Evolutionary conservation across 64 coral and sea anemone species (phyloP), one percentile per base, ranked within the genome.

Genomic region (Montipora cactus): DNA sequence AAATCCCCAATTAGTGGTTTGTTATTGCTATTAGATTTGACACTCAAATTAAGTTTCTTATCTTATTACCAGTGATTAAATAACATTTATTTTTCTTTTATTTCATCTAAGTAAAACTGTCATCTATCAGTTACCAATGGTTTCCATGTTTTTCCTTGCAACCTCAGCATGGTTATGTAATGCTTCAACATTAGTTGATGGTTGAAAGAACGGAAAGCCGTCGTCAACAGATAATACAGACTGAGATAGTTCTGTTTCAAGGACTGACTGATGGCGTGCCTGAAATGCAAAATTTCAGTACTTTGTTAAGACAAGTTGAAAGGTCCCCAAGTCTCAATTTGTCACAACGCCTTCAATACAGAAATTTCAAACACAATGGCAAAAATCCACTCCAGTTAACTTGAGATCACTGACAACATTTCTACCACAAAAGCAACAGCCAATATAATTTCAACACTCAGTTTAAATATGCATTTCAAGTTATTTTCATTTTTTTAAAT

Each of bases 141-240:
- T 47, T 76, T 99, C 98, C 44, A 61, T 72, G 79, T 91, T 94
- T 28, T 91, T 96, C 79, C 78, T 88, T 19, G 92, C 95, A 25
- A 89, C 77, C 46, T 90, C 37, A 7, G 98, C 98, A 59, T 99
- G 95, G 47, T 92, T 78, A 59, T 99, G 98, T 46, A 99, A 87
- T 19, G 95, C 95, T 52, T 82, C 89, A 47, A 90, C 93, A 81
- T 90, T 89, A 18, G 76, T 49, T 8, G 80, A 74, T 3, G 98
- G 98, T 59, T 68, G 84, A 89, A 99, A 94, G 46, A 77, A 79
- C 44, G 98, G 98, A 55, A 89, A 99, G 76, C 90, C 87, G 37
- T 99, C 92, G 18, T 91, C 87, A 59, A 74, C 18, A 49, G 89
- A 81, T 23, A 78, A 81, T 72, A 53, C 59, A 76, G 92, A 79